phyloP scores from a whole-genome alignment of 2,113 vertebrate species.

The Chamaea fasciata region DNA sequence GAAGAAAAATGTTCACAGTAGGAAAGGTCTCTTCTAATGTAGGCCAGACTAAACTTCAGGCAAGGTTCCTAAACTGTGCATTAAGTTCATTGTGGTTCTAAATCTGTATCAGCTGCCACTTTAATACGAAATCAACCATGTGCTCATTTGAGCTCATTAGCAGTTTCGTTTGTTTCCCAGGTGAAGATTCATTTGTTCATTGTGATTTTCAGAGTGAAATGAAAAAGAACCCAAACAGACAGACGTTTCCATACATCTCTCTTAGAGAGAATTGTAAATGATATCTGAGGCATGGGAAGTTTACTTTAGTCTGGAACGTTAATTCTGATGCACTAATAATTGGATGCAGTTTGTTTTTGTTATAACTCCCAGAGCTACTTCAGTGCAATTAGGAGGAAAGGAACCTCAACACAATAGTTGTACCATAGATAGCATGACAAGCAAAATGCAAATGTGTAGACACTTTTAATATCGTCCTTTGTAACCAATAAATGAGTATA shows the following conservation, averaged over 20 bases:
- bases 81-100: neutral
- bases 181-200: neutral
- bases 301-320: neutral
- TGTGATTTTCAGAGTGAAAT: neutral
- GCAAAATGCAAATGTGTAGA: neutral
- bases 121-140: rapidly evolving
- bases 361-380: neutral
- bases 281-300: neutral
- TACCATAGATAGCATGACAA: neutral
- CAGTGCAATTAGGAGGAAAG: neutral
- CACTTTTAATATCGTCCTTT: neutral
- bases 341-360: neutral
- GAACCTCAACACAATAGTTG: neutral
- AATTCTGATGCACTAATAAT: neutral
- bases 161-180: neutral
- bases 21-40: neutral
- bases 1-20: neutral
- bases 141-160: neutral
- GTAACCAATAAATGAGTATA: neutral
- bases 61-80: neutral
- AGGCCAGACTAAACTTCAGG: neutral
- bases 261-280: neutral
- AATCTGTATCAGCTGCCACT: neutral
- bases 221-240: neutral
- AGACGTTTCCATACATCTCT: neutral